These are phyloP conservation scores for Apteryx owenii DNA, from an alignment of 2,113 vertebrate species.

Conservation along the genomic window DNA sequence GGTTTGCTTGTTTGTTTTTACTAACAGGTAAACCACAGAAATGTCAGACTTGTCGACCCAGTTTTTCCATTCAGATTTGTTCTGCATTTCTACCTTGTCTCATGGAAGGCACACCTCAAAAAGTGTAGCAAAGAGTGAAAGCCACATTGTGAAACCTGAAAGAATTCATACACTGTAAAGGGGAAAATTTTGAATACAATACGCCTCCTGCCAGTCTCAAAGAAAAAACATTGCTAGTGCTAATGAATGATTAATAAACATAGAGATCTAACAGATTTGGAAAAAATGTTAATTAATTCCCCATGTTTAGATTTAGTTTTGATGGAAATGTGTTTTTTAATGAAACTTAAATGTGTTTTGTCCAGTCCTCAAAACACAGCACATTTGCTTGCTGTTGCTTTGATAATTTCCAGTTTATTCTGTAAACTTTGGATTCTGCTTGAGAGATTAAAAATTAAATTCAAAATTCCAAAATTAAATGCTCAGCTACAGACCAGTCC, in stretches of 20 bases:
- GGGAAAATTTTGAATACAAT: background rate
- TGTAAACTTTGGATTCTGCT: background rate
- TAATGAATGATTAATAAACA: background rate
- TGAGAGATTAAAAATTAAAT: background rate
- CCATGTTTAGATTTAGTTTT: background rate
- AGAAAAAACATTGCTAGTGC: background rate
- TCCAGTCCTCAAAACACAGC: background rate
- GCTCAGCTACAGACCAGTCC: background rate
- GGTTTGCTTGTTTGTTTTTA: slow-evolving; percentile 51
- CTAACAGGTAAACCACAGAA: slow-evolving; percentile 48
- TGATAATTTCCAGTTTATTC: background rate
- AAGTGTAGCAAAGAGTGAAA: background rate
- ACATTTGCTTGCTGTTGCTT: background rate
- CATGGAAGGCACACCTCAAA: background rate
- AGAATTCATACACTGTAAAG: background rate
- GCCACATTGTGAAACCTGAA: background rate
- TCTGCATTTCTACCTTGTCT: background rate
- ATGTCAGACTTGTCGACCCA: background rate
- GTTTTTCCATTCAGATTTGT: slow-evolving; percentile 34
- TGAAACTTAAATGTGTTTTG: background rate
- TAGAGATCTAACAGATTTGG: background rate
- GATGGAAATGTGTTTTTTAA: background rate
- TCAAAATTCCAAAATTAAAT: background rate
- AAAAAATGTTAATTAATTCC: background rate
- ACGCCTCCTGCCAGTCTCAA: background rate